Evolutionary conservation across 2,113 vertebrate species (phyloP), one percentile per base, ranked within the genome.

Genomic region (Canis aureus): DNA sequence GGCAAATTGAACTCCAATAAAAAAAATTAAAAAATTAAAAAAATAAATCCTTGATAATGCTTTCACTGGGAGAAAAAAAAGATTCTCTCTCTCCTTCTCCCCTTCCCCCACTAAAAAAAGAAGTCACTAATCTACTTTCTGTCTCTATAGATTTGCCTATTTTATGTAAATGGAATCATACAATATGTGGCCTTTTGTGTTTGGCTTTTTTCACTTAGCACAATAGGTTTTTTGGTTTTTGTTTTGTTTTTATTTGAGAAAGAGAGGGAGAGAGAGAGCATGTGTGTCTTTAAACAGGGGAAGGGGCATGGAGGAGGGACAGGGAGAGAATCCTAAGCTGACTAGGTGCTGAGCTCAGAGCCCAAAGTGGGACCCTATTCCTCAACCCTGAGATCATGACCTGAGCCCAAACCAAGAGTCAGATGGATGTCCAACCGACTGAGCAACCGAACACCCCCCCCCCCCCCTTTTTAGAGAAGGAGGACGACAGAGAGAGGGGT

Each of bases 121-220:
- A 69, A 69, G 67, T 69, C 25, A 35, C 17, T 90, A 11, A 87
- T 66, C 32, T 83, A 17, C 13, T 73, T 59, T 85, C n/a, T 97
- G 7, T 78, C 66, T 76, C 16, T 82, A 5, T 88, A 59, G 90
- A 53, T 59, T 87, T 96, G 51, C 51, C 59, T 82, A 0, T 94
- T 91, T 78, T 82, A 66, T 76, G 15, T 88, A 66, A 89, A 74
- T 13, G 11, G 62, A 82, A 38, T 96, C 2, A 53, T 88, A 29
- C 1, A 82, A 32, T 60, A 83, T 43, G 32, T 84, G 29, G 67
- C 67, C 67, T 89, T 79, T 87, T 94, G 38, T 88, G 13, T 74
- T 35, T 94, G 23, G 10, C 38, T 88, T 67, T 87, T 94, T 96
- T 83, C 29, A 49, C 53, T 83, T 91, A 91, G 23, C 59, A 16